These are phyloP conservation scores for Halichoeres trimaculatus DNA, from an alignment of 2,113 vertebrate species.

Conservation along the genomic window DNA sequence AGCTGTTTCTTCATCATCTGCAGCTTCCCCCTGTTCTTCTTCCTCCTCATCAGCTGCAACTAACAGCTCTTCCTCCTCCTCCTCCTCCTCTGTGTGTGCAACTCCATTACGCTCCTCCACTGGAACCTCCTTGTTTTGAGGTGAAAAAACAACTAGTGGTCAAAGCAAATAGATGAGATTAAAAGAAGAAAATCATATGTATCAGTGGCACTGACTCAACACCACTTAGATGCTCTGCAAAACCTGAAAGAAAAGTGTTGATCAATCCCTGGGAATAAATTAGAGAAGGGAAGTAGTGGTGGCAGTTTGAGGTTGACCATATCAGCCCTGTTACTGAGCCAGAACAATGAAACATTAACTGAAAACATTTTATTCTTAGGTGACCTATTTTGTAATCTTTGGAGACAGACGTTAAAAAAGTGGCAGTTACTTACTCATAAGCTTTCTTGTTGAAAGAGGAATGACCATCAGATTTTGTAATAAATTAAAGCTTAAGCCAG, in stretches of 20 bases:
- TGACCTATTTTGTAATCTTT: too few relatives aligned
- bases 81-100: slow-evolving; percentile 54
- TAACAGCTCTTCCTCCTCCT: slow-evolving; percentile 14
- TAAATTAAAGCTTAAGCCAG: too few relatives aligned
- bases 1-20: slow-evolving; percentile 49
- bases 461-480: too few relatives aligned
- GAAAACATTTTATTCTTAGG: neutral
- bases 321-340: neutral
- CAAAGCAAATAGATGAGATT: slow-evolving; percentile 8
- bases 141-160: slow-evolving; percentile 48
- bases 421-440: too few relatives aligned
- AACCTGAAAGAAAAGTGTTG: slow-evolving; percentile 6
- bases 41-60: slow-evolving; percentile 30
- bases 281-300: slow-evolving; percentile 1
- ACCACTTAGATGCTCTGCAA: neutral
- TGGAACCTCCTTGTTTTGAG: slow-evolving; percentile 68
- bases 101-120: slow-evolving; percentile 72
- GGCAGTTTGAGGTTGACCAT: neutral
- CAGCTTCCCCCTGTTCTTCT: slow-evolving; percentile 26
- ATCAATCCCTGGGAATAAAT: slow-evolving; percentile 1
- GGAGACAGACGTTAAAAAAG: too few relatives aligned
- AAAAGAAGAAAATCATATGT: neutral
- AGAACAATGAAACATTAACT: neutral
- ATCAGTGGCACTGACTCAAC: neutral
- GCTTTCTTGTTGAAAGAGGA: too few relatives aligned